phyloP scores from a whole-genome alignment of 2,797 vertebrate species.

The Tenualosa ilisha region DNA sequence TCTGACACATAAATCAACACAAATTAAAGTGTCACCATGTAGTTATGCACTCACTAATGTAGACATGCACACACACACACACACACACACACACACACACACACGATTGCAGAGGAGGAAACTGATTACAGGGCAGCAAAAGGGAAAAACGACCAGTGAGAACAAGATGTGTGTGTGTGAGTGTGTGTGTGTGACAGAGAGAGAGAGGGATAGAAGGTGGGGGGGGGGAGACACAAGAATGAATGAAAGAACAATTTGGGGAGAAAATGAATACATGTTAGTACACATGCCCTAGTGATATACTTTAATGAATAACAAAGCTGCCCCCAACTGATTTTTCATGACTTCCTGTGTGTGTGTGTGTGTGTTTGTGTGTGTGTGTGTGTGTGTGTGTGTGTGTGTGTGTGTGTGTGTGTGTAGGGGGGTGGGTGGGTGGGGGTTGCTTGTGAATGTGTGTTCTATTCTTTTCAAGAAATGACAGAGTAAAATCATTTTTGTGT shows the following conservation, averaged over 20 bases:
- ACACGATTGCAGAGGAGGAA: too few relatives aligned
- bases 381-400: background rate
- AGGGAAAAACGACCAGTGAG: background rate
- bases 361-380: background rate
- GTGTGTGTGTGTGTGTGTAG: background rate
- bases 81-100: too few relatives aligned
- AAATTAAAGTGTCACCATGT: background rate
- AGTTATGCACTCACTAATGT: background rate
- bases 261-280: too few relatives aligned
- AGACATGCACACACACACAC: background rate
- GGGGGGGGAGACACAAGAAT: too few relatives aligned
- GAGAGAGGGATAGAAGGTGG: too few relatives aligned
- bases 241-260: too few relatives aligned
- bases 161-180: background rate
- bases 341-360: too few relatives aligned
- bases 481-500: background rate
- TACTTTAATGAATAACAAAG: too few relatives aligned
- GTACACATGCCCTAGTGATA: too few relatives aligned
- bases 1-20: background rate
- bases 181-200: conserved; percentile 20
- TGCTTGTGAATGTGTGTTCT: background rate
- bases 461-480: background rate
- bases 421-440: background rate
- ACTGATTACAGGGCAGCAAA: background rate
- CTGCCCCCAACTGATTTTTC: too few relatives aligned